These are phyloP conservation scores for Caenorhabditis sp. DNA, from an alignment of 2,888 invertebrate species.

Conservation along the genomic window DNA sequence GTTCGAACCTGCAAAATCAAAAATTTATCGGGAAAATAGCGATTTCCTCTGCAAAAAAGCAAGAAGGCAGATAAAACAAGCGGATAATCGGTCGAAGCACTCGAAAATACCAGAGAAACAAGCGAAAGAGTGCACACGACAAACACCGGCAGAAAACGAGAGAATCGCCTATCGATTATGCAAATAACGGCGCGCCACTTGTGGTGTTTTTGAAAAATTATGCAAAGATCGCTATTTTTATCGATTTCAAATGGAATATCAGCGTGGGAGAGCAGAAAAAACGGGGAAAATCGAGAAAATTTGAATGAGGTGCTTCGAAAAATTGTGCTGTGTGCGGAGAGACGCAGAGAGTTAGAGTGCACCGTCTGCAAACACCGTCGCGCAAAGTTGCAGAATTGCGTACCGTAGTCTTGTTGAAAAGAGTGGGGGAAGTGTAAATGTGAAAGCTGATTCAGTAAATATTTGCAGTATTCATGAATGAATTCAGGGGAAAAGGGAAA, in stretches of 20 bases:
- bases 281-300: background rate
- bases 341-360: constrained; percentile 25
- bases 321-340: constrained; percentile 5
- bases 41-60: background rate
- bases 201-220: constrained; percentile 18
- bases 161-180: constrained; percentile 52
- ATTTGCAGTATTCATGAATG: too few relatives aligned
- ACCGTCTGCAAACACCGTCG: constrained; percentile 14
- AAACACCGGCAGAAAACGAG: constrained; percentile 20
- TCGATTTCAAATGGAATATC: background rate
- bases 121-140: constrained; percentile 22
- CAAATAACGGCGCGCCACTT: constrained; percentile 23
- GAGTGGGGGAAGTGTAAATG: too few relatives aligned
- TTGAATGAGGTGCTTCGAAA: background rate
- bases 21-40: background rate
- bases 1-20: background rate
- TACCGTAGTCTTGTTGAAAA: constrained; percentile 27
- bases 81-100: constrained; percentile 15
- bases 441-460: too few relatives aligned
- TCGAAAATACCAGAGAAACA: constrained; percentile 25
- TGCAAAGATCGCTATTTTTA: too few relatives aligned
- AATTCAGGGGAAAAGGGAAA: too few relatives aligned
- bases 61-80: constrained; percentile 9
- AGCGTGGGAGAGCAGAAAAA: background rate
- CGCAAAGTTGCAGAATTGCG: constrained; percentile 22